Base-by-base conservation (phyloP, 2,797 vertebrate genomes). In the Falco biarmicus region DNA sequence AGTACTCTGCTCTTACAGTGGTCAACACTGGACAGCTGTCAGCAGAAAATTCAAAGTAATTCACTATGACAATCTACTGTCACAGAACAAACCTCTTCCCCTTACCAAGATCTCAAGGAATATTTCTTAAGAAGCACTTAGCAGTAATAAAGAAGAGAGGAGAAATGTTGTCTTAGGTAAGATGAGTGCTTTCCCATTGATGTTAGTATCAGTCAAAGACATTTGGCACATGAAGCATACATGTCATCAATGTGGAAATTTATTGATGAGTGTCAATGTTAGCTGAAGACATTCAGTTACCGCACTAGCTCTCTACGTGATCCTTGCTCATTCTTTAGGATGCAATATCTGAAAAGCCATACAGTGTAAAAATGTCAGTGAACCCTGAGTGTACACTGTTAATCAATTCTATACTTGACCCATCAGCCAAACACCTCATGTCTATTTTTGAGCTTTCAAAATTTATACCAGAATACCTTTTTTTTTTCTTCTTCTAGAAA, bases 21-120 rank as follows among this genome's bases (percentile, higher is more conserved):
- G 84, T 88, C 92, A 93, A 73, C 61, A 89, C 80, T 89, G 85
- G 96, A 94, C 84, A 96, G 66, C 85, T 93, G 66, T 97, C 93
- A 93, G 50, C 47, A 94, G 84, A 75, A 97, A 96, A 90, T 29
- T 76, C 11, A 6, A 83, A 95, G 65, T 66, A 85, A 90, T 76
- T 82, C 54, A 90, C 39, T 63, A 93, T 32, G 59, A 96, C 96
- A 97, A 95, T 90, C 80, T 95, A 25, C 66, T 95, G 65, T 78
- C 84, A 94, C 39, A 77, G 71, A 93, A 92, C 64, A 85, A 95
- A 85, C 13, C 26, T 53, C 76, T 90, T 91, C 50, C 83, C 45
- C 78, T 89, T 74, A 93, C 48, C 83, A 85, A 65, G 63, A 87
- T 71, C 56, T 96, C 6, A 53, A 87, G 54, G 84, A 97, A 90